Conservation (phyloP, 2,888 invertebrate species). For the Vanessa cardui region DNA sequence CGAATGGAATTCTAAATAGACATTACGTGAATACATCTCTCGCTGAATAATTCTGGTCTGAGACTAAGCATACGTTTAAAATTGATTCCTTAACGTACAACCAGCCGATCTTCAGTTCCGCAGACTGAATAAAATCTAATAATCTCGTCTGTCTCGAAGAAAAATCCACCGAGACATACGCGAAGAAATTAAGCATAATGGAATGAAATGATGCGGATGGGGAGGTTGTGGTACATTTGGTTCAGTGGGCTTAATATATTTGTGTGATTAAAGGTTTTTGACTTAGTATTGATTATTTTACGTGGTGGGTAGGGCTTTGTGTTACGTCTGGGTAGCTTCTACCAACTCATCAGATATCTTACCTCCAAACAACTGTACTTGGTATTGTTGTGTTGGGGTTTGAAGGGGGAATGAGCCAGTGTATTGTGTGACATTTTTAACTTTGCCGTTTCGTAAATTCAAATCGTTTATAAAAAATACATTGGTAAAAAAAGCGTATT, state of each 20-base stretch:
- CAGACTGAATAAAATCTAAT: slow-evolving; percentile 74
- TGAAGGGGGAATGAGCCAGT: too few species aligned
- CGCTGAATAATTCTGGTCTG: not conserved
- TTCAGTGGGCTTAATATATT: slow-evolving; percentile 1
- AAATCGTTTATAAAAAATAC: too few species aligned
- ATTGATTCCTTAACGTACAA: slow-evolving; percentile 41
- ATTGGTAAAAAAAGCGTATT: too few species aligned
- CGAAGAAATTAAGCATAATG: slow-evolving; percentile 67
- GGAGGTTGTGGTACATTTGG: slow-evolving; percentile 25
- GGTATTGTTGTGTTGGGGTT: too few species aligned
- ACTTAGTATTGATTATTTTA: too few species aligned
- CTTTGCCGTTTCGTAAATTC: too few species aligned
- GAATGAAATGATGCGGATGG: slow-evolving; percentile 63
- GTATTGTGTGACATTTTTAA: too few species aligned
- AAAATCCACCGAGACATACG: slow-evolving; percentile 69
- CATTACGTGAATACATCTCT: not conserved
- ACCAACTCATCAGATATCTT: too few species aligned
- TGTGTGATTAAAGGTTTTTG: not conserved
- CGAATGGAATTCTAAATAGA: too few species aligned
- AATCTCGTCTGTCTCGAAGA: slow-evolving; percentile 57
- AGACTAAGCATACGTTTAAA: slow-evolving; percentile 24
- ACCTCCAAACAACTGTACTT: too few species aligned
- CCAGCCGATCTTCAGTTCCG: slow-evolving; percentile 50
- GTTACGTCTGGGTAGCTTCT: too few species aligned
- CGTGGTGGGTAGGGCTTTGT: too few species aligned